Percentiles rank a stretch among this genome's conserved stretches.
phyloP scores from a whole-genome alignment of 2,888 invertebrate species.

The Sinopyrophorus schimmeli region DNA sequence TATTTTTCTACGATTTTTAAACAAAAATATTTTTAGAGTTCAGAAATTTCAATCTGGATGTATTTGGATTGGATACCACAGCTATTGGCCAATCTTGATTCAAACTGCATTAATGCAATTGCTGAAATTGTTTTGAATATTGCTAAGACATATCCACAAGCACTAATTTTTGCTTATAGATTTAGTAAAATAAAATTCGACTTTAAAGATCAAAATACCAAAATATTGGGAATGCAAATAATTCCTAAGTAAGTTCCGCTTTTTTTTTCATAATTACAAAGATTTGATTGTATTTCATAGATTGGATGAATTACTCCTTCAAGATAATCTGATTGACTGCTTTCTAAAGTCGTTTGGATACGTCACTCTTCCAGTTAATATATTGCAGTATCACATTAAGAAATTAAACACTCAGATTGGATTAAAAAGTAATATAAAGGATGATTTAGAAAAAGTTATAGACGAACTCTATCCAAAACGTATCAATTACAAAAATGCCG shows the following conservation, averaged over 20 bases:
- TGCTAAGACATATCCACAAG: conserved; percentile 63
- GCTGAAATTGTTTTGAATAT: conserved; percentile 55
- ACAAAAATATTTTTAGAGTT: no score
- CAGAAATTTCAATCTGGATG: conserved; percentile 66
- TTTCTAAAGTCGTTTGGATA: conserved; percentile 56
- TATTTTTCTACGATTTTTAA: no score
- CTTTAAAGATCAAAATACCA: conserved; percentile 9
- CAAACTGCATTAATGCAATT: conserved; percentile 45
- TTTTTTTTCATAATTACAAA: no score
- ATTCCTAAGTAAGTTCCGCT: conserved; percentile 37
- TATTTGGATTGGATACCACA: conserved; percentile 72
- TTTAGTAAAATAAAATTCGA: conserved; percentile 52
- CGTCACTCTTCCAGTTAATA: conserved; percentile 54
- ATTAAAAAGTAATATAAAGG: conserved; percentile 19
- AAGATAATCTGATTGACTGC: conserved; percentile 46
- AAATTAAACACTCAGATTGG: conserved; percentile 39
- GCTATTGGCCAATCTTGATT: conserved; percentile 59
- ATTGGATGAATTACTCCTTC: conserved; percentile 45
- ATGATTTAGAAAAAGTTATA: conserved; percentile 25
- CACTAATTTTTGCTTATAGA: conserved; percentile 58
- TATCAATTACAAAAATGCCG: conserved; percentile 33
- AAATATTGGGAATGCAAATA: conserved; percentile 31
- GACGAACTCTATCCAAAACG: conserved; percentile 37
- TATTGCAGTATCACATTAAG: conserved; percentile 50
- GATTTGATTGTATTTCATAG: no score